Conservation (phyloP, 2,113 vertebrate genomes). For the Lates calcarifer region DNA sequence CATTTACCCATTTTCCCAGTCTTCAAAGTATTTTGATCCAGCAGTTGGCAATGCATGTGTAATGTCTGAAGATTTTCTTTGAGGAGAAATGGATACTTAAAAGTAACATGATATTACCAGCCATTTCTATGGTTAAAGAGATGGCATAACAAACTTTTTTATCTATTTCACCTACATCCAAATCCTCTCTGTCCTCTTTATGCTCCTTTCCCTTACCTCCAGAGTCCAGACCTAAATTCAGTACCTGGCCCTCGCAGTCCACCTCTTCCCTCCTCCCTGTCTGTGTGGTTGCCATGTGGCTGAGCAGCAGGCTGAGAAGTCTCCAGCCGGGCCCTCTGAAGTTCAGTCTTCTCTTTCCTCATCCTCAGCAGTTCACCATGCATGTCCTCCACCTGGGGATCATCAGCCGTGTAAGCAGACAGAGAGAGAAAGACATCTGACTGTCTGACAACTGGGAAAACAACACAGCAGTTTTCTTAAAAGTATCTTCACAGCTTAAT, state of each 20-base stretch:
- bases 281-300: slow-evolving; percentile 68
- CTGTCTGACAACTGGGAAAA: slow-evolving; percentile 15
- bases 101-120: neutral
- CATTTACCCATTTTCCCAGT: neutral
- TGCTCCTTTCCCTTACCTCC: slow-evolving; percentile 6
- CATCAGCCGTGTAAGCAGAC: slow-evolving; percentile 12
- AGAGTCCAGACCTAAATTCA: neutral
- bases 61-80: neutral
- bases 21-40: slow-evolving; percentile 4
- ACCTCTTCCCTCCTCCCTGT: slow-evolving; percentile 80
- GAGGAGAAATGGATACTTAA: neutral
- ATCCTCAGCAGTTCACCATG: slow-evolving; percentile 87
- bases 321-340: slow-evolving; percentile 83
- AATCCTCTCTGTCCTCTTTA: neutral
- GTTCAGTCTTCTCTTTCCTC: slow-evolving; percentile 84
- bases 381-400: slow-evolving; percentile 89
- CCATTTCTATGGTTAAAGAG: slow-evolving; percentile 7
- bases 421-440: slow-evolving; percentile 25
- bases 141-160: neutral
- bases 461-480: neutral
- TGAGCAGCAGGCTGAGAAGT: slow-evolving; percentile 76
- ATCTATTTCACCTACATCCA: slow-evolving; percentile 3
- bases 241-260: slow-evolving; percentile 76
- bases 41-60: neutral
- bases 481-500: neutral